Evolutionary conservation across 2,888 invertebrate species (phyloP).

Genomic region (Gonocerus acuteangulatus): DNA sequence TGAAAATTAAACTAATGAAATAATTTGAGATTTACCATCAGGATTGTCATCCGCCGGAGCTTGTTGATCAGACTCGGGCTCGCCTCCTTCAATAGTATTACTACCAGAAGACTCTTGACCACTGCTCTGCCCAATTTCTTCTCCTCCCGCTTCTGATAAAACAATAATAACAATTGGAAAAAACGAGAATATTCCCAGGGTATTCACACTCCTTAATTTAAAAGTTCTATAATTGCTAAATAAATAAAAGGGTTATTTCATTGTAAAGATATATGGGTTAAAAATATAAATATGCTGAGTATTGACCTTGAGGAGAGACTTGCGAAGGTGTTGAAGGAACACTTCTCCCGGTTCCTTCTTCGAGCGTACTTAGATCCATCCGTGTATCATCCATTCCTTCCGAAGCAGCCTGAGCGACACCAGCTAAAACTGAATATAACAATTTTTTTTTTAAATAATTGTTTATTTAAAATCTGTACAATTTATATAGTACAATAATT

Average conservation of each 20-base stretch:
- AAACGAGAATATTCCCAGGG: not conserved
- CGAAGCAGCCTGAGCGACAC: conserved; percentile 49
- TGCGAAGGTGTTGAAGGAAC: conserved; percentile 61
- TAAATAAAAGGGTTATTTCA: not conserved
- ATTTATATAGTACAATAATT: too few relatives aligned
- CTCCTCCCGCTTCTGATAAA: conserved; percentile 27
- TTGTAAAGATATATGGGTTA: too few relatives aligned
- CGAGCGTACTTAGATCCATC: conserved; percentile 58
- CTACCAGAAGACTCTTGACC: conserved; percentile 10
- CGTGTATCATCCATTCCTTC: conserved; percentile 68
- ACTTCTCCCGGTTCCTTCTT: conserved; percentile 55
- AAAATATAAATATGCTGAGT: too few relatives aligned
- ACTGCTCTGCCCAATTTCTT: conserved; percentile 32
- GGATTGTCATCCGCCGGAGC: conserved; percentile 21
- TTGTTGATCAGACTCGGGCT: conserved; percentile 17
- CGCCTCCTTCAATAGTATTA: not conserved
- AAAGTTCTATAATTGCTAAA: not conserved
- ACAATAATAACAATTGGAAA: not conserved
- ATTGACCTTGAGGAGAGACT: conserved; percentile 44
- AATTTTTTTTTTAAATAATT: not conserved
- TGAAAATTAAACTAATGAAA: too few relatives aligned
- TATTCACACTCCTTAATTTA: not conserved
- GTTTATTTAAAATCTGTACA: too few relatives aligned
- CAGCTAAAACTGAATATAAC: conserved; percentile 33
- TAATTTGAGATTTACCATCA: too few relatives aligned